Evolutionary conservation across 2,113 vertebrate genomes (phyloP), one percentile per base, ranked within the genome.

Genomic region (Ranitomeya imitator): DNA sequence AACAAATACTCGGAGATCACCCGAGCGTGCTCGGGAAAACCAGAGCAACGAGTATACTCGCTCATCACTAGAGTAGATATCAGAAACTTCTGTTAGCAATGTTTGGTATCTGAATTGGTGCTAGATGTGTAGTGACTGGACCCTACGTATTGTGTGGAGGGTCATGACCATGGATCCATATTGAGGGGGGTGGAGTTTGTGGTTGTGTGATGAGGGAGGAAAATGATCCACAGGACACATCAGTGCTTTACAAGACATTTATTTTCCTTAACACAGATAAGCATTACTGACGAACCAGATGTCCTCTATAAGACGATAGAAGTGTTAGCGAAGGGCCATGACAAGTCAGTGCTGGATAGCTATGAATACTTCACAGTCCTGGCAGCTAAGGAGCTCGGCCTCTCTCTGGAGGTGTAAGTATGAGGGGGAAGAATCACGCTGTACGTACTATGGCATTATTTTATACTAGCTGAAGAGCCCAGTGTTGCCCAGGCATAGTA

Each of bases 291-390:
- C 21, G 97, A 99, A 85, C 96, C 96, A 4, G 98, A 99, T 91
- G 91, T 87, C 0, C 92, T 99, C 52, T 97, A 97, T 90, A 97
- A 97, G 93, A 97, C 93, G 83, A 89, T 99, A 86, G 95, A 94
- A 0, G 92, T 99, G 91, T 90, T 97, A 92, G 96, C 98, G 83
- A 99, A 99, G 94, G 94, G 96, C 87, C 98, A 99, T 0, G 97
- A 99, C 93, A 95, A 89, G 85, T 91, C 97, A 1, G 97, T 99
- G 23, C 91, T 99, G 94, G 96, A 99, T 92, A 99, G 98, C 92
- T 99, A 99, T 7, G 96, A 99, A 88, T 97, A 96, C 88, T 99
- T 99, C 80, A 96, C 95, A 1, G 95, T 96, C 26, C 93, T 97
- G 92, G 95, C 98, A 79, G 98, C 98, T 26, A 93, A 96, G 88